Evolutionary conservation across 1,140 invertebrate genomes (phyloP).

Genomic region (Acromyrmex charruanus): DNA sequence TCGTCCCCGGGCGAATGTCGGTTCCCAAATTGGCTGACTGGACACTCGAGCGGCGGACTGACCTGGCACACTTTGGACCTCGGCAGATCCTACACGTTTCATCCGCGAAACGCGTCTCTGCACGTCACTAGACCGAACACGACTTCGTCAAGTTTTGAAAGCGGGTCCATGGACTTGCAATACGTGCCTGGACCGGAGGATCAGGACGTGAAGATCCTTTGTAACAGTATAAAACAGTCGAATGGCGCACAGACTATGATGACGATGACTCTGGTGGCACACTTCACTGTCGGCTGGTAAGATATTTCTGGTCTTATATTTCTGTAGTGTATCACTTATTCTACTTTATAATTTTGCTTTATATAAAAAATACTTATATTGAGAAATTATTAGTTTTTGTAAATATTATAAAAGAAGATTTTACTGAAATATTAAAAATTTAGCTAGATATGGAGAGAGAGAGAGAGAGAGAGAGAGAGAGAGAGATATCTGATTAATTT

Average conservation of each 20-base stretch:
- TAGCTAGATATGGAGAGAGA: too few species aligned
- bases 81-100: constrained; percentile 91
- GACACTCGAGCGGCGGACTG: constrained; percentile 87
- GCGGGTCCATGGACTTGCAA: constrained; percentile 84
- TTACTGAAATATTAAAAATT: too few species aligned
- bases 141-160: constrained; percentile 81
- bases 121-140: constrained; percentile 87
- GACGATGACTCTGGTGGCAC: constrained; percentile 90
- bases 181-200: constrained; percentile 86
- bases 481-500: too few species aligned
- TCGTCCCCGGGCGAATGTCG: constrained; percentile 88
- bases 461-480: too few species aligned
- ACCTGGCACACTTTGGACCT: constrained; percentile 94
- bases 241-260: constrained; percentile 88
- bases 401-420: too few species aligned
- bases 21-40: constrained; percentile 92
- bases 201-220: constrained; percentile 89
- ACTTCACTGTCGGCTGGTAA: constrained; percentile 93
- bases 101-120: constrained; percentile 91
- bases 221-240: constrained; percentile 89
- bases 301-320: constrained; percentile 45
- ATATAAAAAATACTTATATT: not conserved
- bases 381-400: not conserved
- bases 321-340: not conserved
- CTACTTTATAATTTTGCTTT: not conserved